Conservation (phyloP, 2,888 invertebrate genomes). For the Drosophila subsilvestris region DNA sequence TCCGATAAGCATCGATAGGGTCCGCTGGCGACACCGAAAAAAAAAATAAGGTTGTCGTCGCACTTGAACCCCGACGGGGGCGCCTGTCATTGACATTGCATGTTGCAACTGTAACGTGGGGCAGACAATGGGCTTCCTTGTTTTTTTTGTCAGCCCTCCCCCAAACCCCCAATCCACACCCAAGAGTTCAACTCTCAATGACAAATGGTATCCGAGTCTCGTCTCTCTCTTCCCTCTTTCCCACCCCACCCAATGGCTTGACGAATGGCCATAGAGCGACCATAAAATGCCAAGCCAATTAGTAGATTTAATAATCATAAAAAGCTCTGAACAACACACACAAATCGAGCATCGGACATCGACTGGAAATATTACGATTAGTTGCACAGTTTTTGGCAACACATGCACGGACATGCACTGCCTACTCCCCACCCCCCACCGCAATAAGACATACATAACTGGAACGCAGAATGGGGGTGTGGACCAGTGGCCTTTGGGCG, state of each 20-base stretch:
- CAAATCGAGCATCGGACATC: background rate
- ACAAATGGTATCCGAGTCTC: conserved; percentile 11
- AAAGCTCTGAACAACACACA: conserved; percentile 21
- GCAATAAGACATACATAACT: background rate
- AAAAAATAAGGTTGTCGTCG: conserved; percentile 39
- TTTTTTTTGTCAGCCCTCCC: background rate
- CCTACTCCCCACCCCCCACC: background rate
- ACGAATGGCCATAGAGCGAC: conserved; percentile 30
- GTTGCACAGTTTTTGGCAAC: conserved; percentile 39
- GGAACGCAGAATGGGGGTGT: background rate
- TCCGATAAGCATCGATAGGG: conserved; percentile 56
- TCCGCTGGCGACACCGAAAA: conserved; percentile 53
- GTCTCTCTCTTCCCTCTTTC: conserved; percentile 15
- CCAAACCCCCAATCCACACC: background rate
- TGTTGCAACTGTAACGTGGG: conserved; percentile 15
- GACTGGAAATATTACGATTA: background rate
- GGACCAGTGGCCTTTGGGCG: background rate
- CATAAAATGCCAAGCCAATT: conserved; percentile 55
- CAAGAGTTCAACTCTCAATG: conserved; percentile 31
- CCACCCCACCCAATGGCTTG: conserved; percentile 5
- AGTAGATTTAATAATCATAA: conserved; percentile 57
- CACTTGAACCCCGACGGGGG: background rate
- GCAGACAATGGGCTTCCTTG: conserved; percentile 44
- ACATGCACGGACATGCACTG: conserved; percentile 20
- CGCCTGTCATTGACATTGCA: conserved; percentile 41